Evolutionary conservation across 2,888 invertebrate species (phyloP), one percentile per base, ranked within the genome.

Genomic region (Prosopocoilus inquinatus): DNA sequence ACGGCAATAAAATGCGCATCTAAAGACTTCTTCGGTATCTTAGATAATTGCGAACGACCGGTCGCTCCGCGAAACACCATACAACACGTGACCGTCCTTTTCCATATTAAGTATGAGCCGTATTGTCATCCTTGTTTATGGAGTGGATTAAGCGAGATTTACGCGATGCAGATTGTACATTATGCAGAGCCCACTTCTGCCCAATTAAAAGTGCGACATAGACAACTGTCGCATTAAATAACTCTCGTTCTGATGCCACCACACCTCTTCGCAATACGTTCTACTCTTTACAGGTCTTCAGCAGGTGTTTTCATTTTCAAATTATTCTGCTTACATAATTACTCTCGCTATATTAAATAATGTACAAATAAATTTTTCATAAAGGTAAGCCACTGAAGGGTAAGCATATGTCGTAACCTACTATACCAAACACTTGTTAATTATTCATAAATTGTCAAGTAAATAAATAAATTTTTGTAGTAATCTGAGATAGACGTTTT

Each of bases 131-230:
- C 41, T 50, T 50, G 41, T 50, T 50, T 50, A 50, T 50, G 16
- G 50, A 15, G 59, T 53, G 62, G 64, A 64, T 64, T 64, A 64
- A 64, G 57, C 57, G 64, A 64, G 64, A 64, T 64, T 64, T 64
- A 64, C 64, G 64, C 55, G 64, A 64, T 60, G 60, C 61, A 60
- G 62, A 60, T 61, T 62, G 69, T 66, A 68, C 66, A 69, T 69
- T 70, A 69, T 69, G 67, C 68, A 67, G 68, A 66, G 68, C 68
- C 65, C 65, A 65, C 68, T 66, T 65, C 70, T 66, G 66, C 70
- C 70, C 70, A 70, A 70, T 70, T 70, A 70, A 70, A 70, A 69
- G 67, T 64, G 65, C 67, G 65, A 70, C 70, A 70, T 69, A 64
- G 66, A 59, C 60, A 64, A 62, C 64, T 69, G 70, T 68, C 70